Evolutionary conservation across 2,888 invertebrate genomes (phyloP), one percentile per base, ranked within the genome.

Genomic region (Cryptus armator): DNA sequence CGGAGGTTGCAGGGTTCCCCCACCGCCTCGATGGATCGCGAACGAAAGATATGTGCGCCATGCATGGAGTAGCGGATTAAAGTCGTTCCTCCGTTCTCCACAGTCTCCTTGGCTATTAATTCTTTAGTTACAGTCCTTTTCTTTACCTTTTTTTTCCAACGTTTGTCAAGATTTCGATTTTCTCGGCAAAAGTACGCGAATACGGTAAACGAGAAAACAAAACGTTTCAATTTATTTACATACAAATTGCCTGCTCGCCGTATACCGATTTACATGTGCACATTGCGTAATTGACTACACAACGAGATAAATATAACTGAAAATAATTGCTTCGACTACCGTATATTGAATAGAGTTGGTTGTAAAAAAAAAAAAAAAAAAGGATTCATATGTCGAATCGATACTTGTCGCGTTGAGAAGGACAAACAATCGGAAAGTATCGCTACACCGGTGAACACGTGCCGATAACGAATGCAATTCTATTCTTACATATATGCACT

Each of bases 151-250:
- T 16, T 62, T 14, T 29, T 62, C 32, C 6, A 32, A 1, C 62
- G 62, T 62, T 62, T 32, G 6, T 62, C 62, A 62, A 62, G 32
- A 62, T 62, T 62, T 29, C 12, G 32, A 24, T 83, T 56, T 86
- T 83, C 81, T 62, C 88, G 86, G 62, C 88, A 86, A 88, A 88
- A 87, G 86, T 89, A 84, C 77, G 85, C 14, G 24, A 12, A 29
- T 29, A 59, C 59, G 29, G 59, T 59, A 59, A 59, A 32, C 14
- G 59, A 59, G 29, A 59, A 59, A 32, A 56, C 62, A n/a, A 62
- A 32, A 32, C 62, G 62, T 62, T 62, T 29, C 32, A 32, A 32
- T 62, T 32, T 32, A 62, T 62, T 62, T 14, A 29, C 62, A 62
- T 62, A 32, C 32, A 62, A 62, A 62, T 62, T 62, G 14, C 14